Conservation (phyloP, 2,113 vertebrate genomes). For the Elephas maximus region DNA sequence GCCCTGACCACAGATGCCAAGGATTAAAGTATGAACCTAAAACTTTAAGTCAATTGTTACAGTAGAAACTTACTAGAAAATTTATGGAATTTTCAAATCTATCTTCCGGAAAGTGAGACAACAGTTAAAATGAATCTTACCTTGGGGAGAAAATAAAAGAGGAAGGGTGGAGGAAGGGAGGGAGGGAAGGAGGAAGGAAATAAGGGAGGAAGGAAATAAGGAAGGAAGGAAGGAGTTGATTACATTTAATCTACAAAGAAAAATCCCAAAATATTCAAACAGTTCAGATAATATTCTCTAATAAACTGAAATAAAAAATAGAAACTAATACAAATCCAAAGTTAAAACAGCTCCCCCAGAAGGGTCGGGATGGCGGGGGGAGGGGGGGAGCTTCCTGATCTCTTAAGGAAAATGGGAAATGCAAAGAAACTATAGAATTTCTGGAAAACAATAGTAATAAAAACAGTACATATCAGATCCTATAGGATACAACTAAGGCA, state of each 20-base stretch:
- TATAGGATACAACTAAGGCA: background rate
- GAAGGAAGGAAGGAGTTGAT: background rate
- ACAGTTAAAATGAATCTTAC: background rate
- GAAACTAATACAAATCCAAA: background rate
- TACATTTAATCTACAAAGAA: background rate
- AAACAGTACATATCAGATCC: background rate
- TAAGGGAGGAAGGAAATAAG: no score
- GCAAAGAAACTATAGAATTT: background rate
- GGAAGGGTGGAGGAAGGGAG: fast-evolving
- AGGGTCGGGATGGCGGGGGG: background rate
- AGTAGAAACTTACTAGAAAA: background rate
- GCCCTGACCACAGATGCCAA: background rate
- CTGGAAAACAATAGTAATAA: background rate
- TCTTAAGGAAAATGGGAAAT: background rate
- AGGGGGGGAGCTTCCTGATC: background rate
- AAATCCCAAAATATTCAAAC: background rate
- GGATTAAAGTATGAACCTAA: background rate
- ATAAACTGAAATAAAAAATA: slow-evolving; percentile 5
- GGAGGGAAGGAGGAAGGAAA: no score
- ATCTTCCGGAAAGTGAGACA: background rate
- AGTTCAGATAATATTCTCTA: background rate
- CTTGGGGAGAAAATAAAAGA: background rate
- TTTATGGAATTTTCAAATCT: background rate
- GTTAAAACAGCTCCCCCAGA: background rate
- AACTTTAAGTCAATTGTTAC: background rate